These are phyloP conservation scores for Oxyura jamaicensis DNA, from an alignment of 2,113 vertebrate species.

Conservation along the genomic window DNA sequence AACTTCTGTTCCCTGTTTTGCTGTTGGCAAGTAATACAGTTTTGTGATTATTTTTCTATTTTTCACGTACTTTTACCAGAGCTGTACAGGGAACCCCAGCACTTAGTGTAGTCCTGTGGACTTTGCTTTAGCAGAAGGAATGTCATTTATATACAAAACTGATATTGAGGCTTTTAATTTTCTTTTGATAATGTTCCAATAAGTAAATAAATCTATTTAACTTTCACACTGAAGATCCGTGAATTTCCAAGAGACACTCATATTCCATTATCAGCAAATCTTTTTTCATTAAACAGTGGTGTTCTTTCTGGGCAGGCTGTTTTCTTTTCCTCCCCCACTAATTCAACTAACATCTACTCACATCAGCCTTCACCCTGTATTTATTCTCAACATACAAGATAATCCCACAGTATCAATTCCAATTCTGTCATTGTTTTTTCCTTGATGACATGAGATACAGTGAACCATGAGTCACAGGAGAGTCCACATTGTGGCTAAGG, in stretches of 20 bases:
- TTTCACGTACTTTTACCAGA: not conserved
- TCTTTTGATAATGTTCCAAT: not conserved
- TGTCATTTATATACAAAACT: not conserved
- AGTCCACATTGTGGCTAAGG: not conserved
- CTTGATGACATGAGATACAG: not conserved
- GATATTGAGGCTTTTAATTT: not conserved
- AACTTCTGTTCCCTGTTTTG: not conserved
- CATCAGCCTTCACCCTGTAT: not conserved
- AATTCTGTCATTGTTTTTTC: not conserved
- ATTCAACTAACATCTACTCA: not conserved
- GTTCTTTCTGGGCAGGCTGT: not conserved
- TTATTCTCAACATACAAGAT: not conserved
- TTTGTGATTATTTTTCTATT: not conserved
- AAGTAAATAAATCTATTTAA: not conserved
- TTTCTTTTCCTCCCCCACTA: not conserved
- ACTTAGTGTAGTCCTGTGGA: not conserved
- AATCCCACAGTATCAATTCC: not conserved
- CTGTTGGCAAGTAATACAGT: not conserved
- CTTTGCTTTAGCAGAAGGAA: not conserved
- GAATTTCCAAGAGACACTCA: not conserved
- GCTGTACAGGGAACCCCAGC: not conserved
- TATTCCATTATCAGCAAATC: not conserved
- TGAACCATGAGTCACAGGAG: not conserved
- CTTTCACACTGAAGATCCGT: not conserved
- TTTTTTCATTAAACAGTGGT: not conserved